Evolutionary conservation across 2,113 vertebrate species (phyloP).

Genomic region (Callipepla squamata): DNA sequence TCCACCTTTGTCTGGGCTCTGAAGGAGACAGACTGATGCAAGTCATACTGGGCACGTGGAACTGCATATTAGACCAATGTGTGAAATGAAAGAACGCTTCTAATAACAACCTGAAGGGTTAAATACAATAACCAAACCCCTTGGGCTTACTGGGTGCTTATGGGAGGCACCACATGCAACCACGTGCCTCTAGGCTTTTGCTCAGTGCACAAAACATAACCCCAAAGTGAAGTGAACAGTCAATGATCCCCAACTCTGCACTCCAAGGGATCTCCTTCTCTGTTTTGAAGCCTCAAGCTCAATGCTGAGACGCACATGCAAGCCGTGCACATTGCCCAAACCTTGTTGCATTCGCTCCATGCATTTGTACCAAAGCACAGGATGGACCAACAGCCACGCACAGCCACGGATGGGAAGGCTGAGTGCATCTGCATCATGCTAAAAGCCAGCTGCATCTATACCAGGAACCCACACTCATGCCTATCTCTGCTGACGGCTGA

Average conservation of each 20-base stretch:
- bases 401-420: background rate
- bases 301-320: fast-evolving
- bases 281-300: background rate
- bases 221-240: fast-evolving
- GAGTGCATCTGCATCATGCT: fast-evolving
- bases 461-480: background rate
- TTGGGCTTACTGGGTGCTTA: background rate
- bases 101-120: background rate
- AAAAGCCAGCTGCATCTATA: background rate
- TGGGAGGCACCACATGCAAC: background rate
- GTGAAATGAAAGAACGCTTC: background rate
- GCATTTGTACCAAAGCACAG: background rate
- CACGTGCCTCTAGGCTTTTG: fast-evolving
- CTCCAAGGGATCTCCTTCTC: background rate
- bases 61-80: background rate
- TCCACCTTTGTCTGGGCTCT: background rate
- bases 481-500: background rate
- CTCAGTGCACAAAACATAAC: background rate
- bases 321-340: background rate
- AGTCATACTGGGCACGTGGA: too few species aligned
- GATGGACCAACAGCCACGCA: background rate
- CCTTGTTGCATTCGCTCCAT: background rate
- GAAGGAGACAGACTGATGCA: background rate
- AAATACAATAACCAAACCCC: background rate
- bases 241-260: background rate